These are phyloP conservation scores for Pandemis corylana DNA, from an alignment of 2,888 invertebrate species.

Conservation along the genomic window DNA sequence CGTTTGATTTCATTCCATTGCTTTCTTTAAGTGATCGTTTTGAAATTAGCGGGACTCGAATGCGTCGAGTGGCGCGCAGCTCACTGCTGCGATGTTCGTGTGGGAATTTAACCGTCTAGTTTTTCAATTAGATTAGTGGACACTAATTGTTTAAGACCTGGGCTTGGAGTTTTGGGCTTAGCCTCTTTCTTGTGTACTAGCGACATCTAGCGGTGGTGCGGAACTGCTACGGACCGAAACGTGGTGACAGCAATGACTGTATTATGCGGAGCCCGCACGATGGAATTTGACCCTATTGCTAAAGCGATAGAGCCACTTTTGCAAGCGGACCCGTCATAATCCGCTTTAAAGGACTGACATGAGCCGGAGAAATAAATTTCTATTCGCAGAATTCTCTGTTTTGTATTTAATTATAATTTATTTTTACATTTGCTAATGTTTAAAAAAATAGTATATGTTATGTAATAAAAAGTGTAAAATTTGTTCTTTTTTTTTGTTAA, in stretches of 20 bases:
- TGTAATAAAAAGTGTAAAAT: constrained; percentile 74
- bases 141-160: not conserved
- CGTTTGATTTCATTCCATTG: constrained; percentile 36
- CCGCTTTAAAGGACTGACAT: constrained; percentile 36
- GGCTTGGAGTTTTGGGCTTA: not conserved
- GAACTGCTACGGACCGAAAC: not conserved
- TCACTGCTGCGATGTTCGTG: not conserved
- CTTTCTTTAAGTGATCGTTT: constrained; percentile 10
- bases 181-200: constrained; percentile 7
- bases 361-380: constrained; percentile 66
- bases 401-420: constrained; percentile 47
- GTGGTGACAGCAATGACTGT: too few species aligned
- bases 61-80: not conserved
- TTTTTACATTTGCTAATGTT: constrained; percentile 47
- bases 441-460: constrained; percentile 50
- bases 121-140: not conserved
- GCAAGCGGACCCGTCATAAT: not conserved
- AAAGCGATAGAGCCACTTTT: constrained; percentile 4
- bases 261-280: not conserved
- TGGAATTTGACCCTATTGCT: constrained; percentile 13
- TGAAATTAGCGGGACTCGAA: constrained; percentile 11
- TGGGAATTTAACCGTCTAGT: not conserved
- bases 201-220: constrained; percentile 6
- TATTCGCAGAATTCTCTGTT: constrained; percentile 59
- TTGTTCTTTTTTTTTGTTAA: constrained; percentile 58